phyloP scores from a whole-genome alignment of 2,888 invertebrate species.

The Isoperla grammatica region DNA sequence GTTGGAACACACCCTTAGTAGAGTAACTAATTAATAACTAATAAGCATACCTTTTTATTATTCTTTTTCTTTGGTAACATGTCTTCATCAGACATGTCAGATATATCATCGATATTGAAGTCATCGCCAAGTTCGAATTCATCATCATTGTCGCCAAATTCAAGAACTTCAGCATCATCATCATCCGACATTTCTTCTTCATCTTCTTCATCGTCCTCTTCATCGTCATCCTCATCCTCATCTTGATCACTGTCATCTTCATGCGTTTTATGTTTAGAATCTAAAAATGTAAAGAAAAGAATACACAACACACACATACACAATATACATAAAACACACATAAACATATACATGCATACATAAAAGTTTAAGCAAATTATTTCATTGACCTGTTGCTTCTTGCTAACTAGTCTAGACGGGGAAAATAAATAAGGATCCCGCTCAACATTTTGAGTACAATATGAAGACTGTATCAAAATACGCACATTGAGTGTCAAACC shows the following conservation, averaged over 20 bases:
- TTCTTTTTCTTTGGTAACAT: slow-evolving; percentile 10
- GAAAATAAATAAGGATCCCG: no score
- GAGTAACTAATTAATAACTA: no score
- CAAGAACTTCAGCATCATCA: slow-evolving; percentile 42
- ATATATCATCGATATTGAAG: slow-evolving; percentile 27
- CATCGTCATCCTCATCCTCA: slow-evolving; percentile 39
- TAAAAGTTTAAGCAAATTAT: no score
- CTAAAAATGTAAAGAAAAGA: neutral
- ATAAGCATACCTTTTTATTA: slow-evolving; percentile 10
- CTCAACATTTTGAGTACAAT: no score
- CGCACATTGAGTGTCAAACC: no score
- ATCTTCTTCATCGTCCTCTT: slow-evolving; percentile 34
- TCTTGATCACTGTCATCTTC: slow-evolving; percentile 1
- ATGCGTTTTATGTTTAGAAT: slow-evolving; percentile 11
- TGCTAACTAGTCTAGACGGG: no score
- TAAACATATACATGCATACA: no score
- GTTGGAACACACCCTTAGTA: no score
- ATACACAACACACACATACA: no score
- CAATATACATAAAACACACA: no score
- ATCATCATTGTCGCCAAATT: slow-evolving; percentile 29
- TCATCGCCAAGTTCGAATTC: slow-evolving; percentile 26
- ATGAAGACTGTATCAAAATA: no score
- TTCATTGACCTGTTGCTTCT: no score
- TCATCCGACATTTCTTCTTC: slow-evolving; percentile 37
- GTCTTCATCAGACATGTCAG: slow-evolving; percentile 6